phyloP scores from a whole-genome alignment of 2,797 vertebrate genomes.

The Percopsis omiscomaycus region DNA sequence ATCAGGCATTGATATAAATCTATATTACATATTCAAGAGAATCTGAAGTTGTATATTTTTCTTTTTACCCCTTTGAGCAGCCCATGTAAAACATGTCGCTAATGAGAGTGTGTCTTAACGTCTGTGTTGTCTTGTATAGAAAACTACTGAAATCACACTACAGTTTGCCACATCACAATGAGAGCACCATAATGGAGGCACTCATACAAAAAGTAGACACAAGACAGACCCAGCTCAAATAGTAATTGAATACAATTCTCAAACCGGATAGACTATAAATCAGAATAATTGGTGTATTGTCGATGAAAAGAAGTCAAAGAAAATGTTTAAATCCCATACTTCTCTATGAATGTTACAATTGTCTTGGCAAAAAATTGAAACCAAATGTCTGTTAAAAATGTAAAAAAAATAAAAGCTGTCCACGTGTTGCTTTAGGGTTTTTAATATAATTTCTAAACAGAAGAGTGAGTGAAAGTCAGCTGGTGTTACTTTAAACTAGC shows the following conservation, averaged over 20 bases:
- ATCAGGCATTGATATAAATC: constrained; percentile 23
- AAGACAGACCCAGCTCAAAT: background rate
- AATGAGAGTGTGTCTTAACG: background rate
- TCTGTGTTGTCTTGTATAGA: background rate
- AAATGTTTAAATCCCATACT: background rate
- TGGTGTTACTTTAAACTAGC: background rate
- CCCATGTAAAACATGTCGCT: background rate
- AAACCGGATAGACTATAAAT: too few species aligned
- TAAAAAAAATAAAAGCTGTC: too few species aligned
- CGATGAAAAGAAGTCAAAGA: too few species aligned
- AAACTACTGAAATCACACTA: background rate
- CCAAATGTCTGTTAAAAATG: too few species aligned
- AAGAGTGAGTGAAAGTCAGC: too few species aligned
- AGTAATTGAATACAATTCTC: constrained; percentile 10
- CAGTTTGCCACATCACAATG: background rate
- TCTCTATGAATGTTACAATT: constrained; percentile 8
- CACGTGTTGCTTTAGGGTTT: too few species aligned
- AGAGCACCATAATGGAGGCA: background rate
- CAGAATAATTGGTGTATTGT: background rate
- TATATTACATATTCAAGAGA: constrained; percentile 37
- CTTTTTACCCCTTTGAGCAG: constrained; percentile 7
- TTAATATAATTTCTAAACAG: too few species aligned
- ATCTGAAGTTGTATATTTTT: constrained; percentile 10
- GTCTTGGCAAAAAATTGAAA: background rate
- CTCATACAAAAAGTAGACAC: background rate